Percentiles rank a stretch among this genome's conserved stretches.
Evolutionary conservation across 1,140 invertebrate species (phyloP).

Genomic region (Drosophila ercepeae): DNA sequence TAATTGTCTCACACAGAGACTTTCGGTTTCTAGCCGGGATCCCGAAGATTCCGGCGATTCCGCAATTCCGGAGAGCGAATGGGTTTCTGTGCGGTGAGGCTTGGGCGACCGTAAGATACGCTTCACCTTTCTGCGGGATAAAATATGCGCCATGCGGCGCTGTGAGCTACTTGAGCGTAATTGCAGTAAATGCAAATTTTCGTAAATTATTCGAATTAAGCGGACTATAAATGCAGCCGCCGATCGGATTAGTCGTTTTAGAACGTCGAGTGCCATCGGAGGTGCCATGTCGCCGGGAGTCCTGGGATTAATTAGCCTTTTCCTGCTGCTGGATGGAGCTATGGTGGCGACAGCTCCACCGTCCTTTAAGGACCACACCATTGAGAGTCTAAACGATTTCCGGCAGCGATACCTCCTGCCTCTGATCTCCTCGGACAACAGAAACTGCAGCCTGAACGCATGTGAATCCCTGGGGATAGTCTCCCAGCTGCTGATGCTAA

Average conservation of each 20-base stretch:
- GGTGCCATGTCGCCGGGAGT: slow-evolving; percentile 37
- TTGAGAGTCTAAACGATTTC: slow-evolving; percentile 62
- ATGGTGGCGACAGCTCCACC: slow-evolving; percentile 12
- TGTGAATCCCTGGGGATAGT: slow-evolving; percentile 72
- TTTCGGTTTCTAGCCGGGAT: slow-evolving; percentile 33
- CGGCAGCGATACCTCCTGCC: slow-evolving; percentile 63
- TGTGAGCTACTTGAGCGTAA: slow-evolving; percentile 66
- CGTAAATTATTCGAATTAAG: slow-evolving; percentile 64
- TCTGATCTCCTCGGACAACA: slow-evolving; percentile 42
- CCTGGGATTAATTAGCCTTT: slow-evolving; percentile 4
- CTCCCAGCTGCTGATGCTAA: slow-evolving; percentile 62
- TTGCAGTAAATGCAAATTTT: slow-evolving; percentile 71
- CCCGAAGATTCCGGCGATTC: too few species aligned
- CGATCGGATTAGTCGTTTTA: slow-evolving; percentile 7
- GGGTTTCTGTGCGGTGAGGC: not conserved
- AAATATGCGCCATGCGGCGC: slow-evolving; percentile 24
- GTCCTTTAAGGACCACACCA: slow-evolving; percentile 24
- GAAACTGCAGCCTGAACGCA: slow-evolving; percentile 69
- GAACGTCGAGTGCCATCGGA: slow-evolving; percentile 1
- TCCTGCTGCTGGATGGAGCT: slow-evolving; percentile 22
- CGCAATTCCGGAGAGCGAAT: not conserved
- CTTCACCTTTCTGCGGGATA: slow-evolving; percentile 12
- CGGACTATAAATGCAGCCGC: slow-evolving; percentile 50
- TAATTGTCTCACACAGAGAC: slow-evolving; percentile 7
- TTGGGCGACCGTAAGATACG: slow-evolving; percentile 23